These are phyloP conservation scores for Asarcornis scutulata DNA, from an alignment of 2,113 vertebrate species.

Conservation along the genomic window DNA sequence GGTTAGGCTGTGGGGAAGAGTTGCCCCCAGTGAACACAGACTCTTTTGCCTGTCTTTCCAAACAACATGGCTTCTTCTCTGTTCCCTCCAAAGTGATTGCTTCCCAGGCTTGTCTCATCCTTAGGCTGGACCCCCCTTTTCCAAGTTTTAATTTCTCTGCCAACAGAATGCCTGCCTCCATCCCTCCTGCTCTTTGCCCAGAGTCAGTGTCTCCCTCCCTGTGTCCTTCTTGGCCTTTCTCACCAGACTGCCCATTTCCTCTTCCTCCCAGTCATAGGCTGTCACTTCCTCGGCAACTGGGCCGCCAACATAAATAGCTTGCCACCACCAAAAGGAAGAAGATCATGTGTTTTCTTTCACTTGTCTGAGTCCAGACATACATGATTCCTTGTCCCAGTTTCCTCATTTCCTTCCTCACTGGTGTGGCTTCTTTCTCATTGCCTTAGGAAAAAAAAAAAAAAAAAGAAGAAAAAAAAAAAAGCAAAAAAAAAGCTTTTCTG, in stretches of 20 bases:
- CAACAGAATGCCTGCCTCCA: background rate
- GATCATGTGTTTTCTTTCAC: constrained; percentile 2
- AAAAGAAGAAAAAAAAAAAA: background rate
- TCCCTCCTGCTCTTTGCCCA: background rate
- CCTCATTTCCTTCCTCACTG: constrained; percentile 30
- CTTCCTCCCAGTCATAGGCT: background rate
- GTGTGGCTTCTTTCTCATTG: background rate
- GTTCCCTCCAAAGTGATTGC: background rate
- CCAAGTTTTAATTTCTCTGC: background rate
- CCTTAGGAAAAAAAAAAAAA: background rate
- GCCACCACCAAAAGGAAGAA: background rate
- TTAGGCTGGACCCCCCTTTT: background rate
- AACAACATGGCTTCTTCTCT: background rate
- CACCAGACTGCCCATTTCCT: background rate
- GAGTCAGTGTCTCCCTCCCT: background rate
- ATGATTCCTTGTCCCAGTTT: background rate
- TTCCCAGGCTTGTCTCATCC: background rate
- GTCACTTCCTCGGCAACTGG: background rate
- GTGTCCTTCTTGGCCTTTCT: background rate
- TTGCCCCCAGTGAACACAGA: background rate
- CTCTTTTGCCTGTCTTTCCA: background rate
- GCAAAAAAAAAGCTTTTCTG: background rate
- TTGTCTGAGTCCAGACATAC: background rate
- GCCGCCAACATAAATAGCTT: background rate
- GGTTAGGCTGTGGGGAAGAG: background rate